A percentile compares a stretch with the other conserved stretches of the same genome.
These are phyloP conservation scores for Cydia fagiglandana DNA, from an alignment of 1,140 invertebrate genomes.

Conservation along the genomic window DNA sequence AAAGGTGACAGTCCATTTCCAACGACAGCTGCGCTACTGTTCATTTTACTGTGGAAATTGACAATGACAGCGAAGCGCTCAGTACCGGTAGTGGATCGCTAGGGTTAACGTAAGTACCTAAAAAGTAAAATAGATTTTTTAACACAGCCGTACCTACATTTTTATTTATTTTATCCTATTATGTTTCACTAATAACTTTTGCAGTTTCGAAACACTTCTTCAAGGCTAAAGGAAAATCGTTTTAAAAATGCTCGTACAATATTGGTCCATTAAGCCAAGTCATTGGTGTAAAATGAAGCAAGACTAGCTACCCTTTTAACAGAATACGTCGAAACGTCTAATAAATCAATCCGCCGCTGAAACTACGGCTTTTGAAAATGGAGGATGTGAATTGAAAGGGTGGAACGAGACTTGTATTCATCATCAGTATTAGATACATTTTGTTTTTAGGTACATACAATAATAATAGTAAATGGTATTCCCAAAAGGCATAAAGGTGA, in stretches of 20 bases:
- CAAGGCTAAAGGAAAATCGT: not conserved
- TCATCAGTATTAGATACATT: not conserved
- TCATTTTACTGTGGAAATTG: too few relatives aligned
- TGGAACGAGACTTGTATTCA: constrained; percentile 4
- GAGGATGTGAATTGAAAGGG: constrained; percentile 17
- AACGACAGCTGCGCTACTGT: too few relatives aligned
- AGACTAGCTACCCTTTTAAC: constrained; percentile 63
- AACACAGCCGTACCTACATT: too few relatives aligned
- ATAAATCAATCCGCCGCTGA: constrained; percentile 58
- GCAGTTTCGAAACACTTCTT: not conserved
- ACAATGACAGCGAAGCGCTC: too few relatives aligned
- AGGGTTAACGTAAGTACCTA: too few relatives aligned
- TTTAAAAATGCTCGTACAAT: constrained; percentile 35
- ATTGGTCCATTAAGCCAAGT: constrained; percentile 59
- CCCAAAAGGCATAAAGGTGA: too few relatives aligned
- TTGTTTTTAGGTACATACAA: too few relatives aligned
- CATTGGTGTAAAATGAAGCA: constrained; percentile 58
- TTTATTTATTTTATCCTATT: not conserved
- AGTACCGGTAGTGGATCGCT: too few relatives aligned
- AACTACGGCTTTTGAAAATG: constrained; percentile 33
- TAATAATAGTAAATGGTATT: too few relatives aligned
- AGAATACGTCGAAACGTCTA: constrained; percentile 52
- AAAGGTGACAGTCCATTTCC: too few relatives aligned
- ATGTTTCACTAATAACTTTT: not conserved
- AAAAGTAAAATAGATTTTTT: too few relatives aligned